Percentiles rank a stretch among this genome's conserved stretches.
Conservation (phyloP, 2,113 vertebrate genomes). For the Ariopsis seemanni region DNA sequence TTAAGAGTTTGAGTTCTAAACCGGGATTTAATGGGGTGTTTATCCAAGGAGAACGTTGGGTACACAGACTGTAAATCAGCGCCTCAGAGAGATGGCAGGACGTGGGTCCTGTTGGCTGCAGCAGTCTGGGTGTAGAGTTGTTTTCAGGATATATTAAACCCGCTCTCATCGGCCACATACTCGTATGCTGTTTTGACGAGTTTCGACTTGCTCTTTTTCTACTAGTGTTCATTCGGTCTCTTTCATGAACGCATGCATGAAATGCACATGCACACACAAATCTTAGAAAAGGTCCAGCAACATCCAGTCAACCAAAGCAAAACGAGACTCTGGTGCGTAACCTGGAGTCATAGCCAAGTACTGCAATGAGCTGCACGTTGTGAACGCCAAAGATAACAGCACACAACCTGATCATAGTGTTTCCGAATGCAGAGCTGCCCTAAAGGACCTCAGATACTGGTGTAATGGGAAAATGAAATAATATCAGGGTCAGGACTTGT, state of each 20-base stretch:
- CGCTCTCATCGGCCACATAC: slow-evolving; percentile 64
- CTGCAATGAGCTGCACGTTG: neutral
- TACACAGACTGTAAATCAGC: slow-evolving; percentile 50
- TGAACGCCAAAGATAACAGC: slow-evolving; percentile 7
- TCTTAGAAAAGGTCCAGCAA: neutral
- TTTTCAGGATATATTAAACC: slow-evolving; percentile 68
- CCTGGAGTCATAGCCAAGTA: neutral
- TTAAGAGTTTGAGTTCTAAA: slow-evolving; percentile 18
- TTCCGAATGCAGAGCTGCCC: neutral
- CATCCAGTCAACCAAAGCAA: neutral
- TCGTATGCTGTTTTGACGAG: slow-evolving; percentile 62
- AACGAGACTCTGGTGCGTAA: neutral
- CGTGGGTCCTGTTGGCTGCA: neutral
- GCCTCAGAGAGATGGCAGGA: slow-evolving; percentile 14
- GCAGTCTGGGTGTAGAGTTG: neutral
- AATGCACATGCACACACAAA: neutral
- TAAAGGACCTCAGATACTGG: slow-evolving; percentile 8
- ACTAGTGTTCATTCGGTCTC: slow-evolving; percentile 15
- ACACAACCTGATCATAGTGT: neutral
- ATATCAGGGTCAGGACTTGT: neutral
- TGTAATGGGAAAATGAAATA: slow-evolving; percentile 6
- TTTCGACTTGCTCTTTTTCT: slow-evolving; percentile 43
- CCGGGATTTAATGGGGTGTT: slow-evolving; percentile 39
- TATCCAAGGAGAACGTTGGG: slow-evolving; percentile 35
- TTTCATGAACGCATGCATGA: slow-evolving; percentile 7